phyloP scores from a whole-genome alignment of 2,888 invertebrate species.

The Leucoptera coffeella region DNA sequence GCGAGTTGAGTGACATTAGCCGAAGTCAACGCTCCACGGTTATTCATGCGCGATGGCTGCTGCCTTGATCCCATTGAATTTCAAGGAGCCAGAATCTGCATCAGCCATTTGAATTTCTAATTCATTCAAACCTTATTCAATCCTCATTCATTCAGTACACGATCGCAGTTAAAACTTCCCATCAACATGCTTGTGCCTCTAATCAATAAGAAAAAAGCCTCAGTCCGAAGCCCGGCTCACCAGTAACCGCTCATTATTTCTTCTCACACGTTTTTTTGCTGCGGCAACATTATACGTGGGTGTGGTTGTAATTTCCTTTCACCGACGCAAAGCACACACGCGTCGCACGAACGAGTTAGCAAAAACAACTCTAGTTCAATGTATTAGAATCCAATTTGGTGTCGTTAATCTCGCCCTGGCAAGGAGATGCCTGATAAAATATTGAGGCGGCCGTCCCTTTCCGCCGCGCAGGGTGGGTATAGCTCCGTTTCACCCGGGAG shows the following conservation, averaged over 20 bases:
- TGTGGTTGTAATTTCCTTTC: constrained; percentile 55
- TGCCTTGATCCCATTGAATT: constrained; percentile 26
- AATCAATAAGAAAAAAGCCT: constrained; percentile 33
- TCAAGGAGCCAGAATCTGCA: constrained; percentile 27
- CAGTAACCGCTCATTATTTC: constrained; percentile 53
- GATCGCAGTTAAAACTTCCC: too few relatives aligned
- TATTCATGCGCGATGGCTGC: constrained; percentile 20
- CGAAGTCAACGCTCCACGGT: too few relatives aligned
- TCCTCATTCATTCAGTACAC: constrained; percentile 44
- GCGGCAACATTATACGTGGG: constrained; percentile 53
- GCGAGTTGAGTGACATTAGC: too few relatives aligned
- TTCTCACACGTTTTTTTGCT: constrained; percentile 53
- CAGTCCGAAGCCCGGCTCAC: constrained; percentile 27
- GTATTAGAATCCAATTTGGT: constrained; percentile 10
- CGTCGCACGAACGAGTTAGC: constrained; percentile 16
- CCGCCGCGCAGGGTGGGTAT: constrained; percentile 20
- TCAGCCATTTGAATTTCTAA: constrained; percentile 38
- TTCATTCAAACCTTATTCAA: constrained; percentile 18
- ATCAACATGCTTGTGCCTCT: too few relatives aligned
- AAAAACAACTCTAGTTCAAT: constrained; percentile 11
- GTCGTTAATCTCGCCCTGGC: constrained; percentile 16
- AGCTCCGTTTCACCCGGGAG: too few relatives aligned
- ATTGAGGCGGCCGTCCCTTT: constrained; percentile 44
- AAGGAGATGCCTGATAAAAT: constrained; percentile 49
- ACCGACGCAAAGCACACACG: constrained; percentile 54